Conservation (phyloP, 2,113 vertebrate species). For the Nymphicus hollandicus region DNA sequence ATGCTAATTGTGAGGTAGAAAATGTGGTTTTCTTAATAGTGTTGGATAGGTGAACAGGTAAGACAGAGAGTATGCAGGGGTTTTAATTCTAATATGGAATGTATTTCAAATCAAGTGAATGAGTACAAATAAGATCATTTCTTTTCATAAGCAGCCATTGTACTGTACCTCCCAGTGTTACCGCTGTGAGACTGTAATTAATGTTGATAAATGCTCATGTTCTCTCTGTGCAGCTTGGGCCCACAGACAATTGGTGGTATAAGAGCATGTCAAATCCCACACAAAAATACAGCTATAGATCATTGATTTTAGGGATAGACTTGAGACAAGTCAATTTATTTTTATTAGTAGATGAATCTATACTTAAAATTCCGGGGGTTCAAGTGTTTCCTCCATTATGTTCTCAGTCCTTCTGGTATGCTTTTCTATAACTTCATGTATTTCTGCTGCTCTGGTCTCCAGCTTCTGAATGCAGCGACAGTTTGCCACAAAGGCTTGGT, state of each 20-base stretch:
- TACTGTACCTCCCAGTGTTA: neutral
- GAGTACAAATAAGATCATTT: conserved; percentile 13
- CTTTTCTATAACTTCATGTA: neutral
- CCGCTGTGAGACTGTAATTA: conserved; percentile 37
- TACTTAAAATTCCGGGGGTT: neutral
- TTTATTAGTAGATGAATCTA: conserved; percentile 31
- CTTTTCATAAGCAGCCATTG: conserved; percentile 24
- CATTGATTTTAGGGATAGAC: conserved; percentile 31
- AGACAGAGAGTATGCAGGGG: neutral
- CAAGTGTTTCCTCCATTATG: neutral
- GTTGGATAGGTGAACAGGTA: neutral
- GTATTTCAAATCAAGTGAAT: conserved; percentile 15
- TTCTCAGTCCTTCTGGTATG: neutral
- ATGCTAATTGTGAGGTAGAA: neutral
- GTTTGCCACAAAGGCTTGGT: neutral
- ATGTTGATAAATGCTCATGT: conserved; percentile 51
- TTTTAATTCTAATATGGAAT: neutral
- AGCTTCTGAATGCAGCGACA: neutral
- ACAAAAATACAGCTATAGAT: conserved; percentile 44
- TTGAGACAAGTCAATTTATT: conserved; percentile 63
- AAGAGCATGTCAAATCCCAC: conserved; percentile 55
- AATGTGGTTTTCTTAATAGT: neutral
- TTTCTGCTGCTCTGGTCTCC: neutral
- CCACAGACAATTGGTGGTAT: conserved; percentile 49
- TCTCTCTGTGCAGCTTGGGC: conserved; percentile 27